A percentile compares a stretch with the other conserved stretches of the same genome.
These are phyloP conservation scores for Palythoa heliodiscus DNA, from an alignment of 92 coral and sea anemone species.

Conservation along the genomic window DNA sequence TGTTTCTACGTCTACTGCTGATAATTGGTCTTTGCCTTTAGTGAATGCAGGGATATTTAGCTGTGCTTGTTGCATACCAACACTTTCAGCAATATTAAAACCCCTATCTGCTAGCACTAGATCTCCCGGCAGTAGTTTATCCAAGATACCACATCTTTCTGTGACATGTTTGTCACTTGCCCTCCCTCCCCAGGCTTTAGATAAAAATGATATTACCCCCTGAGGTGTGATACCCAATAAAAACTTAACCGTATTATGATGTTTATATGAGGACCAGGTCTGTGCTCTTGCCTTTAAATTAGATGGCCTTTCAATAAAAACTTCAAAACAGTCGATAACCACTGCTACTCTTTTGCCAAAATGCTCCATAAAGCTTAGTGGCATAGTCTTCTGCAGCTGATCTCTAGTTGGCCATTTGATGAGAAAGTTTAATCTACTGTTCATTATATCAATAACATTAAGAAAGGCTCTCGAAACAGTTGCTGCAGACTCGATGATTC, in stretches of 20 bases:
- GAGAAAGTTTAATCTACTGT: constrained; percentile 22
- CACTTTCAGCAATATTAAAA: constrained; percentile 49
- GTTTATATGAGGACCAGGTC: constrained; percentile 46
- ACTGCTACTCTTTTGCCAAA: constrained; percentile 29
- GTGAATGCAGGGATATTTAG: constrained; percentile 48
- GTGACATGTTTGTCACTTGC: constrained; percentile 65
- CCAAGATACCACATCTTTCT: constrained; percentile 67
- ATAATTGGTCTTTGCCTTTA: constrained; percentile 47
- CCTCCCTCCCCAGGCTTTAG: constrained; percentile 62
- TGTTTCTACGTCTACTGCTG: constrained; percentile 36
- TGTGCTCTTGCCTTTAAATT: constrained; percentile 37
- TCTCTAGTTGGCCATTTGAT: constrained; percentile 41
- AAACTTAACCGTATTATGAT: constrained; percentile 41
- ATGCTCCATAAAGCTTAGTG: constrained; percentile 12
- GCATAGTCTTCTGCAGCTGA: constrained; percentile 26
- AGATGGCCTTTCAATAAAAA: constrained; percentile 49
- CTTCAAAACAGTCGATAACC: too few relatives aligned
- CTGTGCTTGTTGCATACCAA: too few relatives aligned
- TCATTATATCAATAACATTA: constrained; percentile 4
- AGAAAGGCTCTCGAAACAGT: constrained; percentile 45
- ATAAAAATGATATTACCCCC: constrained; percentile 65
- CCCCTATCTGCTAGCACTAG: constrained; percentile 55
- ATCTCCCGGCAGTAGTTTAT: constrained; percentile 67
- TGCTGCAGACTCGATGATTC: neutral
- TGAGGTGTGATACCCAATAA: constrained; percentile 61